phyloP scores from a whole-genome alignment of 2,888 invertebrate genomes.

The Proisotoma minuta region DNA sequence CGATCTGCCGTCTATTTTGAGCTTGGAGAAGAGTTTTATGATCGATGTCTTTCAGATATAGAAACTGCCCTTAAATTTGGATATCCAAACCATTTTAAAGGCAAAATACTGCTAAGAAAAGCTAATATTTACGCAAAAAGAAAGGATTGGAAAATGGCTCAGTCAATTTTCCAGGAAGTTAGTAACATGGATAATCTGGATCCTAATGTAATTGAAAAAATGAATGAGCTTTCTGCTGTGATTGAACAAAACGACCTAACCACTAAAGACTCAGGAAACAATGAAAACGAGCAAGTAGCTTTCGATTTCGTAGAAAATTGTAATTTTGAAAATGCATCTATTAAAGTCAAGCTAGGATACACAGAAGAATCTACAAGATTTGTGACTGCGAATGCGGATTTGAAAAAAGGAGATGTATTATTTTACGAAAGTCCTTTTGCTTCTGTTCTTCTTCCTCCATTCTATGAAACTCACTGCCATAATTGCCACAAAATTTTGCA shows the following conservation, averaged over 20 bases:
- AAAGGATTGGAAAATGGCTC: constrained; percentile 10
- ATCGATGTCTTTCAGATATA: constrained; percentile 64
- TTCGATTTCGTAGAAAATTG: constrained; percentile 19
- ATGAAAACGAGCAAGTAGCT: not conserved
- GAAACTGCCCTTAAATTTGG: constrained; percentile 58
- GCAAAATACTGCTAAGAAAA: constrained; percentile 64
- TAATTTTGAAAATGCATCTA: constrained; percentile 48
- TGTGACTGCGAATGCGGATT: constrained; percentile 59
- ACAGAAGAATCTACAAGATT: constrained; percentile 61
- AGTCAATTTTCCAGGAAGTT: not conserved
- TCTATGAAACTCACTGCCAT: constrained; percentile 62
- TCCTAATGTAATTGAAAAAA: not conserved
- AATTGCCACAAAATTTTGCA: constrained; percentile 63
- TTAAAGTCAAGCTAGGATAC: constrained; percentile 48
- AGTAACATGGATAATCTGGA: not conserved
- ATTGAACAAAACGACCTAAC: not conserved
- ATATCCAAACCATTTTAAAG: constrained; percentile 60
- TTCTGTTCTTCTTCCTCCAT: constrained; percentile 62
- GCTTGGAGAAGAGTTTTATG: constrained; percentile 40
- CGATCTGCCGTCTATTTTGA: constrained; percentile 48
- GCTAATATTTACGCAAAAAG: constrained; percentile 48
- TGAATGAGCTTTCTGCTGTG: not conserved
- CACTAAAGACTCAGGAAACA: not conserved
- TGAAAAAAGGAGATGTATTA: constrained; percentile 65
- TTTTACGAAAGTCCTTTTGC: constrained; percentile 77